phyloP scores from a whole-genome alignment of 2,113 vertebrate species.

The Labeo rohita region DNA sequence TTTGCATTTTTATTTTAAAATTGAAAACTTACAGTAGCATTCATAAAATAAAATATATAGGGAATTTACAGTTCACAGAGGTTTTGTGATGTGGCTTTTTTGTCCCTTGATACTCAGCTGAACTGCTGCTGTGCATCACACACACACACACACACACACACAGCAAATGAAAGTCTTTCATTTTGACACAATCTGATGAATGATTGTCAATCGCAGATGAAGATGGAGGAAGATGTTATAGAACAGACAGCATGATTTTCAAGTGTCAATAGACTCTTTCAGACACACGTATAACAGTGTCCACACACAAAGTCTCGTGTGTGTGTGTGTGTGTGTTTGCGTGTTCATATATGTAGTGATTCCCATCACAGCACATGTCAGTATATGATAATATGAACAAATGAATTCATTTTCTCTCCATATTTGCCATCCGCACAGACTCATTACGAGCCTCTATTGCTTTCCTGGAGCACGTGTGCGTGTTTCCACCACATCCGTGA shows the following conservation, averaged over 20 bases:
- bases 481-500: conserved; percentile 2
- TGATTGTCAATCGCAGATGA: conserved; percentile 28
- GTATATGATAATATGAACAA: conserved; percentile 40
- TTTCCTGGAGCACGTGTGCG: conserved; percentile 7
- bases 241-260: not conserved
- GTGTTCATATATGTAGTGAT: conserved; percentile 12
- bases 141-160: not conserved
- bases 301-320: not conserved
- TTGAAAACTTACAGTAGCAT: too few species aligned
- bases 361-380: conserved; percentile 35
- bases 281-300: not conserved
- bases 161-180: conserved; percentile 10
- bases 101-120: not conserved
- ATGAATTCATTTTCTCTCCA: conserved; percentile 24
- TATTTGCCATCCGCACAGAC: conserved; percentile 19
- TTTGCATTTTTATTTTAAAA: too few species aligned
- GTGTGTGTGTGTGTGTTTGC: conserved; percentile 24
- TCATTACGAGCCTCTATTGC: conserved; percentile 29
- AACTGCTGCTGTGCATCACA: not conserved
- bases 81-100: not conserved
- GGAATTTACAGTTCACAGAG: not conserved
- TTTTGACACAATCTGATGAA: conserved; percentile 27
- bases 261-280: not conserved
- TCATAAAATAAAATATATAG: not conserved
- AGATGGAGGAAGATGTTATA: conserved; percentile 7